Evolutionary conservation across 1,140 invertebrate genomes (phyloP).

Genomic region (Antheraea pernyi): DNA sequence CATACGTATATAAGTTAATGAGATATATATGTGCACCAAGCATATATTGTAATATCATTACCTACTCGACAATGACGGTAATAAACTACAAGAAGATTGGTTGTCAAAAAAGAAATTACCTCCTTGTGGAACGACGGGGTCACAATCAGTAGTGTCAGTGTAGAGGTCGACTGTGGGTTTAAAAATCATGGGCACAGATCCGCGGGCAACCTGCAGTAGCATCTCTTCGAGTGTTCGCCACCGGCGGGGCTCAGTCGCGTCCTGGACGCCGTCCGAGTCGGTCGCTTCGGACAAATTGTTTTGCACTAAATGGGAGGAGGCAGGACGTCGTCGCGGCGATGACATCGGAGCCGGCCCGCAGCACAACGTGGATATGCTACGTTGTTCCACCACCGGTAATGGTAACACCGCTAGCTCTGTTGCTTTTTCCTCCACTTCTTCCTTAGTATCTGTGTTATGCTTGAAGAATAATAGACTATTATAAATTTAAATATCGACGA

Average conservation of each 20-base stretch:
- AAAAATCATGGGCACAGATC: conserved; percentile 87
- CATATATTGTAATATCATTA: too few species aligned
- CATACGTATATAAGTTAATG: too few species aligned
- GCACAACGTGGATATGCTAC: conserved; percentile 83
- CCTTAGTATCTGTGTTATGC: background rate
- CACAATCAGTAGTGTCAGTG: conserved; percentile 83
- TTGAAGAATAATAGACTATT: background rate
- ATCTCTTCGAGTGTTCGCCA: conserved; percentile 91
- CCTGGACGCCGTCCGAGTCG: conserved; percentile 35
- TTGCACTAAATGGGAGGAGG: conserved; percentile 56
- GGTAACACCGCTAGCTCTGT: conserved; percentile 83
- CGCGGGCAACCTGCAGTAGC: conserved; percentile 85
- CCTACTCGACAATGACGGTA: too few species aligned
- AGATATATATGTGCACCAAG: too few species aligned
- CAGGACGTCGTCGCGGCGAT: conserved; percentile 69
- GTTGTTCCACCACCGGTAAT: conserved; percentile 84
- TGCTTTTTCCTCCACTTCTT: background rate
- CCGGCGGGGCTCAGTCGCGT: conserved; percentile 62
- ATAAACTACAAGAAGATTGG: too few species aligned
- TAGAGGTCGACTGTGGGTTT: conserved; percentile 88
- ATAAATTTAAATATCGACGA: too few species aligned
- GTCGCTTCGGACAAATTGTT: conserved; percentile 36
- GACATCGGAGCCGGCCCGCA: conserved; percentile 77
- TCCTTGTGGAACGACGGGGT: conserved; percentile 86
- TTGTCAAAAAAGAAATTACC: conserved; percentile 59